Percentiles rank a stretch among this genome's conserved stretches.
phyloP scores from a whole-genome alignment of 2,797 vertebrate species.

The Myoxocephalus aenaeus region DNA sequence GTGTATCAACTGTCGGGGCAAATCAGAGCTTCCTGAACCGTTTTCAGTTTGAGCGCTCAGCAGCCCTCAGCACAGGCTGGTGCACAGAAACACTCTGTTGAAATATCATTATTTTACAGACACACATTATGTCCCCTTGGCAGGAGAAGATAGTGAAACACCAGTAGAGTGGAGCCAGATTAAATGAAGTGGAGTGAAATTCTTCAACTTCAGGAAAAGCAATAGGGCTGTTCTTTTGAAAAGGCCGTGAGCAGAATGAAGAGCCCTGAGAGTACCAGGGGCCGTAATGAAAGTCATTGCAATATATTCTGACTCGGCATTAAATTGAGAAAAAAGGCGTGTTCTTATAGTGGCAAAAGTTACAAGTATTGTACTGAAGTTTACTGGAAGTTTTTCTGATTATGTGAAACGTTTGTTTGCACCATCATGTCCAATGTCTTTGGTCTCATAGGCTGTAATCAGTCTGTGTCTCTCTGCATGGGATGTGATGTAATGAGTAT shows the following conservation, averaged over 20 bases:
- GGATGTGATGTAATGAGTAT: slow-evolving; percentile 22
- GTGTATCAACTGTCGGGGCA: neutral
- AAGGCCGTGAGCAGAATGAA: slow-evolving; percentile 48
- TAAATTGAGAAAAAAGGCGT: slow-evolving; percentile 38
- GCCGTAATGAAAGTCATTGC: slow-evolving; percentile 48
- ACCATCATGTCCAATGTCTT: neutral
- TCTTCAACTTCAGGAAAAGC: slow-evolving; percentile 54
- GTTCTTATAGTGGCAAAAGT: slow-evolving; percentile 35
- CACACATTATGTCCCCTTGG: slow-evolving; percentile 53
- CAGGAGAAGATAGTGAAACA: slow-evolving; percentile 56
- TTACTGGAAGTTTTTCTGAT: slow-evolving; percentile 32
- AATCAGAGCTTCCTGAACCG: slow-evolving; percentile 25
- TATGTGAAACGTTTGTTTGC: neutral
- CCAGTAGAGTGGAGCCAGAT: slow-evolving; percentile 58
- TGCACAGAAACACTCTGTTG: slow-evolving; percentile 28
- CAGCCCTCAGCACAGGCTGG: slow-evolving; percentile 22
- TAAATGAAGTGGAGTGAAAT: slow-evolving; percentile 59
- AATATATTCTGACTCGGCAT: slow-evolving; percentile 52
- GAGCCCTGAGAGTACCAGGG: slow-evolving; percentile 42
- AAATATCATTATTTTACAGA: slow-evolving; percentile 70
- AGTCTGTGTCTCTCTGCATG: neutral
- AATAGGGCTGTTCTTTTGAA: slow-evolving; percentile 50
- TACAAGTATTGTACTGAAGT: slow-evolving; percentile 9
- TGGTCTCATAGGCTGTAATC: neutral
- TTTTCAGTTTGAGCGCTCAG: slow-evolving; percentile 24